Percentiles rank a stretch among this genome's conserved stretches.
Conservation (phyloP, 2,888 invertebrate genomes). For the Thysanoteuthis rhombus region DNA sequence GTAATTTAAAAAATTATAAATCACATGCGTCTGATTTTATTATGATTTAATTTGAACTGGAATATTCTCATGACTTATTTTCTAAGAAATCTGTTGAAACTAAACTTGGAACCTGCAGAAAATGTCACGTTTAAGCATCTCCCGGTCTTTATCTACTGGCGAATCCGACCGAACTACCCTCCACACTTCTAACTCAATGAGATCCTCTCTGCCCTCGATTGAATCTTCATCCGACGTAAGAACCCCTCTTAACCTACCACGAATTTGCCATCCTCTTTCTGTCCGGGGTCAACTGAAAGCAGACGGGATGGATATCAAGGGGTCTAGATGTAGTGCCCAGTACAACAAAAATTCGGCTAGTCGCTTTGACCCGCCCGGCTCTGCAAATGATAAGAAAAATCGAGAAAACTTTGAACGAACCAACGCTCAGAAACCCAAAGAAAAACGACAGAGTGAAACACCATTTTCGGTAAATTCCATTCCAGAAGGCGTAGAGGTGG, state of each 20-base stretch:
- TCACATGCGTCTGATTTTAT: too few species aligned
- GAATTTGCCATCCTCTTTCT: background rate
- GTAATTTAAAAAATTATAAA: too few species aligned
- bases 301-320: background rate
- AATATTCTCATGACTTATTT: too few species aligned
- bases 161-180: background rate
- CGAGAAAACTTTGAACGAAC: background rate
- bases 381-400: background rate
- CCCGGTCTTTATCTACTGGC: background rate
- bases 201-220: background rate
- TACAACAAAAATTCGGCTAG: background rate
- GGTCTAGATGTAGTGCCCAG: background rate
- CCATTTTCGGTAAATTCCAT: slow-evolving; percentile 40
- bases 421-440: background rate
- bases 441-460: background rate
- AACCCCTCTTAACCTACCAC: background rate
- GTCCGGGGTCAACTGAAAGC: background rate
- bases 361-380: background rate
- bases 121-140: background rate
- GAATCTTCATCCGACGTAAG: background rate
- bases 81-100: too few species aligned
- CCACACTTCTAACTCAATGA: background rate
- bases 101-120: background rate
- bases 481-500: slow-evolving; percentile 64
- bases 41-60: too few species aligned